Evolutionary conservation across 2,888 invertebrate species (phyloP).

Genomic region (Heterodera filipjevi): DNA sequence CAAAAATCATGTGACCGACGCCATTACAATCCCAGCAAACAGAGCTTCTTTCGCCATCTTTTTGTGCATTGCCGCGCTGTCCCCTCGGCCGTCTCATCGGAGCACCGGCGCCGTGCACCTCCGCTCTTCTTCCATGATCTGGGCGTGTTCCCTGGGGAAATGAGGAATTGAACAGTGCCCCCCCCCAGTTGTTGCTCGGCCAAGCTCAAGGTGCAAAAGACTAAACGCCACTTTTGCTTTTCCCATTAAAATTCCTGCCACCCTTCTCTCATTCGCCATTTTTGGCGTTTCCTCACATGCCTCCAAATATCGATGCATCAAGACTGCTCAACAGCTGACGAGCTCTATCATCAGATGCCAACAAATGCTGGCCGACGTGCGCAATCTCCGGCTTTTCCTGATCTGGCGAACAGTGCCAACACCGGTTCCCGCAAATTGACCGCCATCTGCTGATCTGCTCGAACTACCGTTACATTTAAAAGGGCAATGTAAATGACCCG

Average conservation of each 20-base stretch:
- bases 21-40: not conserved
- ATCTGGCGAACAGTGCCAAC: not conserved
- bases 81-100: not conserved
- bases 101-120: not conserved
- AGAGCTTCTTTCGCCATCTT: not conserved
- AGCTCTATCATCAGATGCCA: not conserved
- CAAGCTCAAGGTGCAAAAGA: not conserved
- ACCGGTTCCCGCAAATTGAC: not conserved
- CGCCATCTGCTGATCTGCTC: conserved; percentile 14
- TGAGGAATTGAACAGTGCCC: not conserved
- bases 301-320: not conserved
- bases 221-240: not conserved
- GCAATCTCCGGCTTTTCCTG: not conserved
- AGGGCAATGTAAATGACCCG: conserved; percentile 10
- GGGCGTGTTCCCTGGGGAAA: not conserved
- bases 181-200: not conserved
- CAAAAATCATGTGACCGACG: not conserved
- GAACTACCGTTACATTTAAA: not conserved
- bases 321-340: not conserved
- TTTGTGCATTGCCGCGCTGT: not conserved
- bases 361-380: not conserved
- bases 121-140: not conserved
- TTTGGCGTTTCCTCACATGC: not conserved
- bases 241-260: not conserved
- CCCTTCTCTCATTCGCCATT: not conserved